Conservation (phyloP, 2,888 invertebrate genomes). For the Scaptomyza parva region DNA sequence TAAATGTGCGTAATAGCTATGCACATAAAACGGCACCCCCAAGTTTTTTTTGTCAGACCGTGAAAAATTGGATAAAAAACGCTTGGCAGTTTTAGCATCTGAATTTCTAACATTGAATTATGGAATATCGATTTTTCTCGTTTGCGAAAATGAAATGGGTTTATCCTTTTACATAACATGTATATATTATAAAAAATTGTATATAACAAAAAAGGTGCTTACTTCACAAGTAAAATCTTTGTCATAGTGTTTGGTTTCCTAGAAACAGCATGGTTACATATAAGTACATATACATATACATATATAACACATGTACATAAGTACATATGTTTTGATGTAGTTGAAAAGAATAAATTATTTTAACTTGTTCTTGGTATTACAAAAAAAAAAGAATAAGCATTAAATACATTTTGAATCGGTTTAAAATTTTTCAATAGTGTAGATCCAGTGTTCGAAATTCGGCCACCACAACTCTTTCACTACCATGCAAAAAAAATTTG, state of each 20-base stretch:
- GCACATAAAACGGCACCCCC: slow-evolving; percentile 64
- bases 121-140: slow-evolving; percentile 76
- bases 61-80: slow-evolving; percentile 76
- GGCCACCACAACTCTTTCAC: too few relatives aligned
- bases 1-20: slow-evolving; percentile 14
- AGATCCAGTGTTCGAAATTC: too few relatives aligned
- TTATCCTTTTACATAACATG: slow-evolving; percentile 7
- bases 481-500: too few relatives aligned
- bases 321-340: too few relatives aligned
- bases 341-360: too few relatives aligned
- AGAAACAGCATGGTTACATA: too few relatives aligned
- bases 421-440: too few relatives aligned
- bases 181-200: neutral
- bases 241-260: neutral
- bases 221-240: neutral
- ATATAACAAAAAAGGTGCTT: slow-evolving; percentile 13
- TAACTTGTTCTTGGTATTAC: too few relatives aligned
- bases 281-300: too few relatives aligned
- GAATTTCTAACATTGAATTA: slow-evolving; percentile 77
- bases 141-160: slow-evolving; percentile 61
- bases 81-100: slow-evolving; percentile 77
- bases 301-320: too few relatives aligned
- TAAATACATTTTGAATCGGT: too few relatives aligned
- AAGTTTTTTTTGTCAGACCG: slow-evolving; percentile 62
- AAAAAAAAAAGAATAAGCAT: too few relatives aligned